These are phyloP conservation scores for Peromyscus attwateri DNA, from an alignment of 2,797 vertebrate species.

Conservation along the genomic window DNA sequence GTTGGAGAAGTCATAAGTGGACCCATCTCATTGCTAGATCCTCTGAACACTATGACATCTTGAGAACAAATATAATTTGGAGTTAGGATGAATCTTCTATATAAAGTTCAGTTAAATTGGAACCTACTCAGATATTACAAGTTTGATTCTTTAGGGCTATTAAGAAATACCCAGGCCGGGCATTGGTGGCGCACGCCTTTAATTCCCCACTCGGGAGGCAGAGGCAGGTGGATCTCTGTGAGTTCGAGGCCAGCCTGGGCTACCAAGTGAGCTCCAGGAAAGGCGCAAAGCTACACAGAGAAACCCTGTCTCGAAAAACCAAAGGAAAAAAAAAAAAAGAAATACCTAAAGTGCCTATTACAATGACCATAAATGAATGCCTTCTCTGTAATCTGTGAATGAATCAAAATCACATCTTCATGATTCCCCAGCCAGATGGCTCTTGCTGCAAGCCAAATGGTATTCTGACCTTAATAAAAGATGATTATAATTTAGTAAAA, in stretches of 20 bases:
- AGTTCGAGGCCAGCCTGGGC: no score
- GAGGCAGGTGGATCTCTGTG: no score
- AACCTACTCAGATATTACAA: background rate
- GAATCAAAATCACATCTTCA: slow-evolving; percentile 76
- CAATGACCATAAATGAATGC: slow-evolving; percentile 66
- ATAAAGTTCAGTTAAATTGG: slow-evolving; percentile 27
- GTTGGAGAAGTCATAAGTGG: background rate
- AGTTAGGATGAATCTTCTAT: background rate
- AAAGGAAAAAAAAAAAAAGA: no score
- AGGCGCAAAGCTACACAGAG: no score
- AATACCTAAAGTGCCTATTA: slow-evolving; percentile 63
- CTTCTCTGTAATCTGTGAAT: slow-evolving; percentile 79
- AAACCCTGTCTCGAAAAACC: no score
- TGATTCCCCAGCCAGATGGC: slow-evolving; percentile 80
- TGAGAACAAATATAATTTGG: slow-evolving; percentile 31
- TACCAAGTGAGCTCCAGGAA: no score
- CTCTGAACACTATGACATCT: background rate
- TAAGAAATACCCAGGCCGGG: slow-evolving; percentile 66
- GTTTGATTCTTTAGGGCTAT: slow-evolving; percentile 37
- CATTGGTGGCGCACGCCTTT: no score
- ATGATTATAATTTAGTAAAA: slow-evolving; percentile 81
- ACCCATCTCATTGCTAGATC: background rate
- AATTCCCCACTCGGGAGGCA: no score
- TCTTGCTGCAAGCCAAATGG: slow-evolving; percentile 80
- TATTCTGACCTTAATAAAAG: slow-evolving; percentile 82